Percentiles rank a stretch among this genome's conserved stretches.
These are phyloP conservation scores for Brachypterus glaber DNA, from an alignment of 2,888 invertebrate species.

Conservation along the genomic window DNA sequence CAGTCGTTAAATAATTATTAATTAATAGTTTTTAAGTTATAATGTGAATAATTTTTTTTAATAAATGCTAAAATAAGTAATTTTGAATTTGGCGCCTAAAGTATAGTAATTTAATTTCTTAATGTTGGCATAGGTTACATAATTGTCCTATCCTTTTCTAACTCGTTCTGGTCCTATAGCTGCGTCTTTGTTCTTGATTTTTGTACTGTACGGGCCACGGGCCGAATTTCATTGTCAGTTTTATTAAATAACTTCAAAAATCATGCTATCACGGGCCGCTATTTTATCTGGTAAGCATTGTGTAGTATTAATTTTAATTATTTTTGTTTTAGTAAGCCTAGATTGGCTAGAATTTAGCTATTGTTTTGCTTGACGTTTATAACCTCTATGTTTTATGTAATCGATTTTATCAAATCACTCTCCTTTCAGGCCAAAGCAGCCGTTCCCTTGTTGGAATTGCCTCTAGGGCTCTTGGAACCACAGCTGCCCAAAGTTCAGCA, in stretches of 20 bases:
- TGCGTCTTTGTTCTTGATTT: conserved; percentile 2
- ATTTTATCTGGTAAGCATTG: conserved; percentile 57
- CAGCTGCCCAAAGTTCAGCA: conserved; percentile 37
- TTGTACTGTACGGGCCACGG: conserved; percentile 3
- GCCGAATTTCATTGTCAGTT: conserved; percentile 6
- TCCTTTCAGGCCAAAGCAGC: conserved; percentile 45
- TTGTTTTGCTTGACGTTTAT: conserved; percentile 5
- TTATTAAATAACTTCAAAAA: conserved; percentile 22
- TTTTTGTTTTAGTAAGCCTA: conserved; percentile 14
- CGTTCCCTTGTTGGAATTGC: conserved; percentile 42
- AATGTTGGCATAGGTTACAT: conserved; percentile 3
- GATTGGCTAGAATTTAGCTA: background rate
- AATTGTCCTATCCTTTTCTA: conserved; percentile 9
- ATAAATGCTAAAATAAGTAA: no score
- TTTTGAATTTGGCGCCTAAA: conserved; percentile 1
- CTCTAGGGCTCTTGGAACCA: conserved; percentile 40
- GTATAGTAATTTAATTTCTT: background rate
- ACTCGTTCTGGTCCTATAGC: background rate
- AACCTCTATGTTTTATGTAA: conserved; percentile 2
- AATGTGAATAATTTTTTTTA: no score
- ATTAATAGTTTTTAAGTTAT: background rate
- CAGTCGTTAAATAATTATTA: conserved; percentile 20
- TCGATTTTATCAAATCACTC: conserved; percentile 19
- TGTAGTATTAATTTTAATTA: no score
- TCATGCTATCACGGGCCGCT: conserved; percentile 61